Percentiles rank a stretch among this genome's conserved stretches.
Evolutionary conservation across 2,113 vertebrate genomes (phyloP).

Genomic region (Ceratotherium simum): DNA sequence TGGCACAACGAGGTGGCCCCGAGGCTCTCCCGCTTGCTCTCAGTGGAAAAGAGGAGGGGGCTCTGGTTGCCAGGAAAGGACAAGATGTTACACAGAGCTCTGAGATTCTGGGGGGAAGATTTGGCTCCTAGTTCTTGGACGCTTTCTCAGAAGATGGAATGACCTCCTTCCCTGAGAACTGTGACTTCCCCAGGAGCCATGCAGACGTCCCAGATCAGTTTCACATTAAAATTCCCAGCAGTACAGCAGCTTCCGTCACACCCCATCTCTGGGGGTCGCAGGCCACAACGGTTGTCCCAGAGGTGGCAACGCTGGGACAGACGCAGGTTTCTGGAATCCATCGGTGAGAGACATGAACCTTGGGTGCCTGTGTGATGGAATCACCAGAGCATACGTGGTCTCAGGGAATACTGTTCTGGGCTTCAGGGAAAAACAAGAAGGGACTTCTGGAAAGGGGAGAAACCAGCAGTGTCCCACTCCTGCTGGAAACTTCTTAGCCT

Average conservation of each 20-base stretch:
- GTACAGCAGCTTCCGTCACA: neutral
- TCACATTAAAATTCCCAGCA: neutral
- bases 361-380: neutral
- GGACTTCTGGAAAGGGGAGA: neutral
- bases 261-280: rapidly evolving
- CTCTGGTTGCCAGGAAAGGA: neutral
- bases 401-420: neutral
- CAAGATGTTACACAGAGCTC: neutral
- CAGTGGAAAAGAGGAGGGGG: rapidly evolving
- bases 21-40: too few relatives aligned
- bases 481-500: neutral
- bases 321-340: neutral
- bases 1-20: neutral
- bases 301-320: rapidly evolving
- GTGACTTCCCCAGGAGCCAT: rapidly evolving
- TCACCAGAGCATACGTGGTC: rapidly evolving
- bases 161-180: neutral
- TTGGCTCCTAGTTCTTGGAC: neutral
- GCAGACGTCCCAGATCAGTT: neutral
- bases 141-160: neutral
- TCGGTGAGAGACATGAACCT: neutral
- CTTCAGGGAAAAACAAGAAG: neutral
- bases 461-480: neutral
- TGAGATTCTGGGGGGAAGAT: neutral
- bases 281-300: neutral